Base-by-base conservation (phyloP, 2,113 vertebrate species). In the Oreochromis tanganicae region DNA sequence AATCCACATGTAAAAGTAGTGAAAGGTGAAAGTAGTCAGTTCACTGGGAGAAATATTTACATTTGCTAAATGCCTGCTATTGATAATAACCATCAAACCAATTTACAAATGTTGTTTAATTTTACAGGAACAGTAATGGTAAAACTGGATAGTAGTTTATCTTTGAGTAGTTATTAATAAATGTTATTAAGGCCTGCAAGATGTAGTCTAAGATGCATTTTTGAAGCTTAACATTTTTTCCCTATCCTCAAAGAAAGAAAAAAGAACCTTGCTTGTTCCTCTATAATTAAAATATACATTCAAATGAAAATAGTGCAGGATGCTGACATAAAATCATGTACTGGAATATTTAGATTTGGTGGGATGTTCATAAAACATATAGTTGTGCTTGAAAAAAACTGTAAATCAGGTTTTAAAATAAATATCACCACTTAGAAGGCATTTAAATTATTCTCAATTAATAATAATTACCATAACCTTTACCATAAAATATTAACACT, bases 211-310 rank as follows among this genome's bases (percentile, higher is more conserved):
- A 61, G 29, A 12, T 38, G 61, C 32, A n/a, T 66, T 66, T 66
- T 38, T 66, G 32, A 66, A 12, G 32, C 17, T 63, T 36, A 63
- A 63, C 2, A 0, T 36, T 63, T 63, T 2, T 36, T 1, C 0
- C 29, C 59, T 38, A 2, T 68, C 34, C 19, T 41, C 63, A 68
- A 41, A 68, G 10, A 21, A 68, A 68, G 34, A 38, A 3, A 19
- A 68, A 41, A 14, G 0, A 0, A 3, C 41, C 3, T 41, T 68
- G 63, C 36, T 71, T 41, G 63, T 41, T 68, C 2, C n/a, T 41
- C 7, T 41, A 71, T 14, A 41, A 21, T 41, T 41, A 71, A 24
- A 41, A 41, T 41, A 43, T 16, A 13, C n/a, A 71, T 24, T 71
- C 66, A 71, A 71, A 24, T 0, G 0, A 71, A 71, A 71, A 71